Conservation (phyloP, 2,113 vertebrate genomes). For the mouse (Mus musculus) region DNA sequence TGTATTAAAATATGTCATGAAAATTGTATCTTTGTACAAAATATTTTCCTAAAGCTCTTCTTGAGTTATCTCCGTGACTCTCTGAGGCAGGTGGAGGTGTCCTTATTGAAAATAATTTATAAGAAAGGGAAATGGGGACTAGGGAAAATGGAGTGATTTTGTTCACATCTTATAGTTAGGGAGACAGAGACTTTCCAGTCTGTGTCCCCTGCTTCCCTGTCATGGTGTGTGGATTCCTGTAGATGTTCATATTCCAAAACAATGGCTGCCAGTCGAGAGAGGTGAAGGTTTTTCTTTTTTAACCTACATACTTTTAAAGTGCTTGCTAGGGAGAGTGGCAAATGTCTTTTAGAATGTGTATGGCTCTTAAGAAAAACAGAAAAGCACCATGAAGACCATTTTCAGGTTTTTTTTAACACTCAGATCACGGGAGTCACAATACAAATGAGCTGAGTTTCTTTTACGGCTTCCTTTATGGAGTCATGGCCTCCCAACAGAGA, state of each 20-base stretch:
- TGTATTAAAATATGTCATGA: slow-evolving; percentile 70
- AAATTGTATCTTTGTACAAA: slow-evolving; percentile 59
- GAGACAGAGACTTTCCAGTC: background rate
- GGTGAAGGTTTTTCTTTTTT: background rate
- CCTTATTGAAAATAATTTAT: slow-evolving; percentile 3
- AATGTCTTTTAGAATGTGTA: slow-evolving; percentile 17
- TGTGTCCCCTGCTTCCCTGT: background rate
- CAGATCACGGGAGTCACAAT: background rate
- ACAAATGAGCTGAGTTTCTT: slow-evolving; percentile 26
- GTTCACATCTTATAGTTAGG: background rate
- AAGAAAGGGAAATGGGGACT: slow-evolving; percentile 22
- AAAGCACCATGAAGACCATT: background rate
- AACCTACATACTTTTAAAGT: slow-evolving; percentile 20
- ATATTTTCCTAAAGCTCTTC: slow-evolving; percentile 64
- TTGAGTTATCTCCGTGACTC: background rate
- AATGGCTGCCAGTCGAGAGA: background rate
- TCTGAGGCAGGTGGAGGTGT: background rate
- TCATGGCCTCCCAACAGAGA: background rate
- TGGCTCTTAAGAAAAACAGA: background rate
- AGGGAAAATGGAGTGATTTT: slow-evolving; percentile 50
- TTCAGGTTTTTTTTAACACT: background rate
- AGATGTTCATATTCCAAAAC: background rate
- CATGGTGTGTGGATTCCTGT: background rate
- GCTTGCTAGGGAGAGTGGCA: slow-evolving; percentile 42
- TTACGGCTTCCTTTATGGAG: background rate